Evolutionary conservation across 2,888 invertebrate genomes (phyloP).

Genomic region (Rhabditophanes sp.): DNA sequence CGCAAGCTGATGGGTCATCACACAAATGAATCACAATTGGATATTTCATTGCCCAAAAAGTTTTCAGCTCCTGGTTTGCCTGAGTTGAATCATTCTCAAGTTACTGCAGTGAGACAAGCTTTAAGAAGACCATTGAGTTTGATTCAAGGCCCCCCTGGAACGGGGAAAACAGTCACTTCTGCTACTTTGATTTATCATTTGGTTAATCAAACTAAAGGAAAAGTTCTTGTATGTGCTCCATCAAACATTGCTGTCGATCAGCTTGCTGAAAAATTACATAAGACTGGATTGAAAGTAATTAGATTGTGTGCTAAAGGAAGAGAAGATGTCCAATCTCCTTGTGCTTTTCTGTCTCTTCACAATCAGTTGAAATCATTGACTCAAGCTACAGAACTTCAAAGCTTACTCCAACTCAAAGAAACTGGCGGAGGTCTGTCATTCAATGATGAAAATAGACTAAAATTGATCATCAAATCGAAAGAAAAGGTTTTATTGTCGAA

Average conservation of each 20-base stretch:
- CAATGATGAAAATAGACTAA: slow-evolving; percentile 81
- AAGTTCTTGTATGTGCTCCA: slow-evolving; percentile 87
- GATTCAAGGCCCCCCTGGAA: slow-evolving; percentile 89
- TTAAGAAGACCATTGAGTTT: slow-evolving; percentile 82
- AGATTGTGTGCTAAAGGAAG: slow-evolving; percentile 89
- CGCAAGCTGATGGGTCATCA: slow-evolving; percentile 70
- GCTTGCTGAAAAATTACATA: slow-evolving; percentile 91
- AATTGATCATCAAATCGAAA: slow-evolving; percentile 71
- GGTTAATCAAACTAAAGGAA: slow-evolving; percentile 59
- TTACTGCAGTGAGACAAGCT: slow-evolving; percentile 93
- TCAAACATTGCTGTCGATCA: slow-evolving; percentile 99
- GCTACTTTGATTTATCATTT: slow-evolving; percentile 97
- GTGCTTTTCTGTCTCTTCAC: slow-evolving; percentile 84
- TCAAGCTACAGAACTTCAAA: slow-evolving; percentile 75
- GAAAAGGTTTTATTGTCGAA: slow-evolving; percentile 57
- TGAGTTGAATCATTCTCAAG: slow-evolving; percentile 89
- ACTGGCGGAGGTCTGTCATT: slow-evolving; percentile 69
- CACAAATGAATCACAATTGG: slow-evolving; percentile 45
- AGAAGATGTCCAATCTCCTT: slow-evolving; percentile 92
- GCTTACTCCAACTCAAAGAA: slow-evolving; percentile 75
- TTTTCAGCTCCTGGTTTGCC: slow-evolving; percentile 93
- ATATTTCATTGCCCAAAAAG: slow-evolving; percentile 83
- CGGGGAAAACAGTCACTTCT: slow-evolving; percentile 96
- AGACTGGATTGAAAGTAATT: slow-evolving; percentile 79
- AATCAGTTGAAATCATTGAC: slow-evolving; percentile 90